These are phyloP conservation scores for Bombus waltoni DNA, from an alignment of 1,140 invertebrate species.

Conservation along the genomic window DNA sequence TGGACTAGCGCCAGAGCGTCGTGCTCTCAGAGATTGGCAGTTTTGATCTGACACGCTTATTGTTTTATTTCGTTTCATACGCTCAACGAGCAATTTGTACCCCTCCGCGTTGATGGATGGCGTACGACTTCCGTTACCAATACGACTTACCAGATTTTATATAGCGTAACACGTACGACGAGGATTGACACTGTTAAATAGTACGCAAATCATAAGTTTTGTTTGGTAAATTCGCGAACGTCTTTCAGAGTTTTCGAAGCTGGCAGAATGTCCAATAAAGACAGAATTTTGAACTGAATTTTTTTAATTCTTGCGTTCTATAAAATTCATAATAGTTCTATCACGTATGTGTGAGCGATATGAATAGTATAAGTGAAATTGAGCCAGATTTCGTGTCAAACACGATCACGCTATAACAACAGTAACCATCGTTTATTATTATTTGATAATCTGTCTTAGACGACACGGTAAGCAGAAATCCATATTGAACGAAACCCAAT, in stretches of 20 bases:
- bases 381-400: neutral
- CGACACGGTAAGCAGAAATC: neutral
- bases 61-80: slow-evolving; percentile 23
- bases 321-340: neutral
- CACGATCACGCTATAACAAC: neutral
- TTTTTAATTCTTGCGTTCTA: too few species aligned
- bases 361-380: neutral
- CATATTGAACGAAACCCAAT: neutral
- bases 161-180: neutral
- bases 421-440: neutral
- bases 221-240: neutral
- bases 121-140: neutral
- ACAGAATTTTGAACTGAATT: neutral
- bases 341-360: too few species aligned
- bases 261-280: too few species aligned
- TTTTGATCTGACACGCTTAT: slow-evolving; percentile 17
- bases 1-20: slow-evolving; percentile 28
- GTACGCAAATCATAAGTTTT: neutral
- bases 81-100: slow-evolving; percentile 16
- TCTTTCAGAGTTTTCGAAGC: too few species aligned
- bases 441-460: neutral
- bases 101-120: slow-evolving; percentile 2
- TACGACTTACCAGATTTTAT: neutral
- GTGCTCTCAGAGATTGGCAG: slow-evolving; percentile 39
- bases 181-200: neutral